Percentiles rank a stretch among this genome's conserved stretches.
Conservation (phyloP, 2,113 vertebrate genomes). For the Phaethon lepturus region DNA sequence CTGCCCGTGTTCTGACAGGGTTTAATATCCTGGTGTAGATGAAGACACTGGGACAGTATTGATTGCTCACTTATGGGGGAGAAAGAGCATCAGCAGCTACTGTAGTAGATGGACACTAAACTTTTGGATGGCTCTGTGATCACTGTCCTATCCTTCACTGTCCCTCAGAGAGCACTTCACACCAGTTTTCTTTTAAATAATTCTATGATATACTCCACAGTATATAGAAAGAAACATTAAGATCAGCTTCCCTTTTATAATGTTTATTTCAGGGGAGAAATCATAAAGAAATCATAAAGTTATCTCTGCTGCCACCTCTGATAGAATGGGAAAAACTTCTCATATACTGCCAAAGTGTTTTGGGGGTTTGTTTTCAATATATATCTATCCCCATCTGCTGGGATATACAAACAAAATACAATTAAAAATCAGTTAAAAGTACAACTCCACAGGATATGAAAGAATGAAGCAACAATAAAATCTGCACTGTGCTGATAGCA, state of each 20-base stretch:
- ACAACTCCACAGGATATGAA: not conserved
- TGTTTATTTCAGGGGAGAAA: not conserved
- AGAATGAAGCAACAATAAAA: not conserved
- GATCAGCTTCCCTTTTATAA: not conserved
- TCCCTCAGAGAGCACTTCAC: not conserved
- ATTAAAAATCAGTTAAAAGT: not conserved
- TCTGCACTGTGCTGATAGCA: not conserved
- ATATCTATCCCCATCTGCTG: not conserved
- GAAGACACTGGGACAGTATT: accelerated
- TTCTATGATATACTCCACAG: not conserved
- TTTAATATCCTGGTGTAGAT: not conserved
- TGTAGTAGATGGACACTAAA: not conserved
- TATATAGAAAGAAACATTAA: not conserved
- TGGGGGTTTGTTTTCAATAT: not conserved
- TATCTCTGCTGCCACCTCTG: not conserved
- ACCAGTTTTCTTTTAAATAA: not conserved
- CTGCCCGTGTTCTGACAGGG: accelerated
- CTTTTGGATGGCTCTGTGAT: not conserved
- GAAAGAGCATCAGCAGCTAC: not conserved
- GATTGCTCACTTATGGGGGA: not conserved
- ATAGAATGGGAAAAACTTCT: not conserved
- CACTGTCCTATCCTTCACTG: not conserved
- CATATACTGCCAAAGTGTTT: not conserved
- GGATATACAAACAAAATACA: not conserved
- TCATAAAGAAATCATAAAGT: not conserved